Conservation (phyloP, 1,140 invertebrate genomes). For the Panagrolaimus sp. region DNA sequence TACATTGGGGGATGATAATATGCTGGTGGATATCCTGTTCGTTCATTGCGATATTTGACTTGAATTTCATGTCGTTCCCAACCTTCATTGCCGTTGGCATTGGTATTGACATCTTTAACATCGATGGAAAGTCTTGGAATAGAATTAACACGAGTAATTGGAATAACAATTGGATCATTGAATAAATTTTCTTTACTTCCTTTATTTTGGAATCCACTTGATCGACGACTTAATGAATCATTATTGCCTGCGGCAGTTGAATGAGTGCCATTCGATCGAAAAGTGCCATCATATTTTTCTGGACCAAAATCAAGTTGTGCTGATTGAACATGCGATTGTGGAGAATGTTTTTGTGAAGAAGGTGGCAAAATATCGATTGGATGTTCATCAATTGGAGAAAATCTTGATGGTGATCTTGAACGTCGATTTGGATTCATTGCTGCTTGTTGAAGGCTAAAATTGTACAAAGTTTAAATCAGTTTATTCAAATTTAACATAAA, state of each 20-base stretch:
- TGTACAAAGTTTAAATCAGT: too few relatives aligned
- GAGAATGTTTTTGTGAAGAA: background rate
- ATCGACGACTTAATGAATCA: background rate
- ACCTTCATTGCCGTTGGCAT: background rate
- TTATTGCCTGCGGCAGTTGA: background rate
- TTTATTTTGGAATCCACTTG: background rate
- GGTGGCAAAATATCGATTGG: background rate
- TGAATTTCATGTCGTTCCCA: background rate
- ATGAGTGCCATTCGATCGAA: background rate
- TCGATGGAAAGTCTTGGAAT: background rate
- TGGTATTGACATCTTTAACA: background rate
- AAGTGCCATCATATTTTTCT: constrained; percentile 10
- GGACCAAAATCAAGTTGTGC: background rate
- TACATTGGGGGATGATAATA: background rate
- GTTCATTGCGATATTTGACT: background rate
- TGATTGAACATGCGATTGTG: background rate
- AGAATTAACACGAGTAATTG: background rate
- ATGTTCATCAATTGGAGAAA: constrained; percentile 13
- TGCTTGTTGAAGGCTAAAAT: too few relatives aligned
- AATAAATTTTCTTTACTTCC: constrained; percentile 11
- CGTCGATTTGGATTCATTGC: background rate
- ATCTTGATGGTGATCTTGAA: constrained; percentile 12
- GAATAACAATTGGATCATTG: constrained; percentile 15
- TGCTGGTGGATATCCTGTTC: background rate
- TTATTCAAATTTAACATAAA: too few relatives aligned